phyloP scores from a whole-genome alignment of 2,797 vertebrate species.

The Apodemus agrarius region DNA sequence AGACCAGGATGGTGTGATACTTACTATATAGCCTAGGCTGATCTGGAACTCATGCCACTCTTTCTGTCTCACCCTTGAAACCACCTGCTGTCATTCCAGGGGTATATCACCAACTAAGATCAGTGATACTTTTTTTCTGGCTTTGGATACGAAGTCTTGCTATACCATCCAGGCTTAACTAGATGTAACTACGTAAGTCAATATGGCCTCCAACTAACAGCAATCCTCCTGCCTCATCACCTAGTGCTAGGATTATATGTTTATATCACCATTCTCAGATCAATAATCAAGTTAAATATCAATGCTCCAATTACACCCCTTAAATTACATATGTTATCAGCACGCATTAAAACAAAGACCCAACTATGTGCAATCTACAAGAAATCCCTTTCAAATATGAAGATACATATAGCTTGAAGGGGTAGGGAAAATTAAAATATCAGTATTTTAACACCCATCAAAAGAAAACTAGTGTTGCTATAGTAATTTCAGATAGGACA shows the following conservation, averaged over 20 bases:
- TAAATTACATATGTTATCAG: neutral
- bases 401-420: neutral
- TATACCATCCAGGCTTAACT: neutral
- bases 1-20: neutral
- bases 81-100: neutral
- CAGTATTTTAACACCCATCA: neutral
- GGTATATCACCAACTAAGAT: neutral
- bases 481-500: neutral
- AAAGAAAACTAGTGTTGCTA: neutral
- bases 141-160: neutral
- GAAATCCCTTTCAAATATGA: neutral
- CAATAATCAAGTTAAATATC: neutral
- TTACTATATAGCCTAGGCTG: neutral
- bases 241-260: neutral
- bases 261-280: neutral
- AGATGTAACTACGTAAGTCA: neutral
- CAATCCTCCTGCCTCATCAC: too few species aligned
- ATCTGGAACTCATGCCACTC: neutral
- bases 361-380: neutral
- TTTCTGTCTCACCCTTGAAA: neutral
- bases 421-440: neutral
- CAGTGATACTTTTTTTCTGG: neutral
- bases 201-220: neutral
- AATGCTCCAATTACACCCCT: neutral
- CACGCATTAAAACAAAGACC: neutral